A percentile compares a stretch with the other conserved stretches of the same genome.
Conservation (phyloP, 2,797 vertebrate species). For the Muscicapa striata region DNA sequence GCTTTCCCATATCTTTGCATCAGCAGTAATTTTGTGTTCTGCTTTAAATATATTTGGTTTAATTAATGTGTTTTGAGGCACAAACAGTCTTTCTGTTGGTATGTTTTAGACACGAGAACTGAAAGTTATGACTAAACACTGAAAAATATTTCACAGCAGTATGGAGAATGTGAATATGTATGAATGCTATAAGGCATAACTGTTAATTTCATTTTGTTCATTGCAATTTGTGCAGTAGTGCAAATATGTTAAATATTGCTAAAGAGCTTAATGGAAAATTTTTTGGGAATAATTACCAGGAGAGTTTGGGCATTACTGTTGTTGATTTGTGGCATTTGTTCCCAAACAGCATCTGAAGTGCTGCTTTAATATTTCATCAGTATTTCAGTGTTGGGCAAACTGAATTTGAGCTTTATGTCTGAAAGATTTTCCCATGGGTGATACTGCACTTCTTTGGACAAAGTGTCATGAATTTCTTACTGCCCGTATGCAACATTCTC, state of each 20-base stretch:
- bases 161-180: not conserved
- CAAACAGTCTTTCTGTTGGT: not conserved
- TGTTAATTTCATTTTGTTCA: not conserved
- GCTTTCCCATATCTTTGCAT: not conserved
- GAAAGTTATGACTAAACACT: not conserved
- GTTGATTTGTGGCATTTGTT: rapidly evolving
- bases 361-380: not conserved
- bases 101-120: not conserved
- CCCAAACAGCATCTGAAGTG: not conserved
- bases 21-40: not conserved
- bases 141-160: not conserved
- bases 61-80: not conserved
- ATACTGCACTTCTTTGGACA: not conserved
- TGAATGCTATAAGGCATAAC: not conserved
- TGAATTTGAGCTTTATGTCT: not conserved
- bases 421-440: not conserved
- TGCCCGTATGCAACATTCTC: not conserved
- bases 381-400: not conserved
- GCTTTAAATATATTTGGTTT: rapidly evolving
- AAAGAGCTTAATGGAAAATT: not conserved
- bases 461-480: not conserved
- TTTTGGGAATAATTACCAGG: not conserved
- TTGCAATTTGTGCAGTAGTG: not conserved
- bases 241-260: not conserved
- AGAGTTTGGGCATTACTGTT: not conserved